phyloP scores from a whole-genome alignment of 35 echinoderm and acorn worm genomes.

The Ptychodera flava region DNA sequence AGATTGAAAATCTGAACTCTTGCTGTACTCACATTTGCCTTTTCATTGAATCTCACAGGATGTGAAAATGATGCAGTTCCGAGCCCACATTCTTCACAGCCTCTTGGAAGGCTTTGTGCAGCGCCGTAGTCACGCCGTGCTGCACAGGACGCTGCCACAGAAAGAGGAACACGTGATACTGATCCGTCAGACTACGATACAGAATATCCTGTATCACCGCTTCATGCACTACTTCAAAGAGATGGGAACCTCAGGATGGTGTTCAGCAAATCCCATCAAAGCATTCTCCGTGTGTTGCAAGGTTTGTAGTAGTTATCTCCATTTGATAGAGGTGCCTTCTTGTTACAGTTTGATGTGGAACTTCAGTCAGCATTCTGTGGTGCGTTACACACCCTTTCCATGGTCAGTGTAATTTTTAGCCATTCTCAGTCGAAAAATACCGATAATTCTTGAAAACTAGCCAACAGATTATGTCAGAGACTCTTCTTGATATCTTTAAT shows the following conservation, averaged over 20 bases:
- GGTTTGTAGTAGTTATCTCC: slow-evolving; percentile 29
- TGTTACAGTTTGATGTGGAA: too few relatives aligned
- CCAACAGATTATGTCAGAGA: too few relatives aligned
- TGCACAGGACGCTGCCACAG: slow-evolving; percentile 47
- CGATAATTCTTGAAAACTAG: too few relatives aligned
- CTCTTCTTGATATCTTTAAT: too few relatives aligned
- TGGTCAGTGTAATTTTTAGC: too few relatives aligned
- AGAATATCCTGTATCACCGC: slow-evolving; percentile 73
- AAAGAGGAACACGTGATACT: slow-evolving; percentile 87
- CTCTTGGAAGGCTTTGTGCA: slow-evolving; percentile 88
- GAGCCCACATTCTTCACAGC: slow-evolving; percentile 85
- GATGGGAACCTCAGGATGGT: slow-evolving; percentile 84
- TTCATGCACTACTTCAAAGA: slow-evolving; percentile 99
- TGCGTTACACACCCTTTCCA: too few relatives aligned
- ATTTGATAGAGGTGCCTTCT: too few relatives aligned
- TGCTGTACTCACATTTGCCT: too few relatives aligned
- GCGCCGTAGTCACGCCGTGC: slow-evolving; percentile 67
- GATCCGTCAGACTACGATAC: slow-evolving; percentile 82
- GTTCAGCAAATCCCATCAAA: slow-evolving; percentile 84
- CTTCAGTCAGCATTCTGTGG: too few relatives aligned
- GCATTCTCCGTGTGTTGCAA: slow-evolving; percentile 97
- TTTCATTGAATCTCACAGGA: too few relatives aligned
- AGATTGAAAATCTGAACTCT: too few relatives aligned
- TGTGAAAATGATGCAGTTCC: slow-evolving; percentile 68
- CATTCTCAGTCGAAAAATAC: too few relatives aligned